Conservation (phyloP, 2,888 invertebrate species). For the Rugalucina vietnamica region DNA sequence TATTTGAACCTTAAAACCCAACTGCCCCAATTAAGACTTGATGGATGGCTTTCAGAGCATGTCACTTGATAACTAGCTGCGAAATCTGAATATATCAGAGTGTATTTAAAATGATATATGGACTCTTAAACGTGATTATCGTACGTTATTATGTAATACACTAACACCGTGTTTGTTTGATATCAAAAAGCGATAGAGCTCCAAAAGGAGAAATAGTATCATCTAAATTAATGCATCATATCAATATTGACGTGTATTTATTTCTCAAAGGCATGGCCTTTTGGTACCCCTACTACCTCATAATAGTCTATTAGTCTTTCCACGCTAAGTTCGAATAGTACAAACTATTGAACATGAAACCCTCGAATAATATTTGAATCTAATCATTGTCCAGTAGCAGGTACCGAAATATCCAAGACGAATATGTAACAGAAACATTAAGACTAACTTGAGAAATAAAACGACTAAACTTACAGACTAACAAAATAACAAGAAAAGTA, state of each 20-base stretch:
- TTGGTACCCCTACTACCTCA: neutral
- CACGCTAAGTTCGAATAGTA: neutral
- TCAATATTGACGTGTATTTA: no score
- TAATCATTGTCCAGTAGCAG: no score
- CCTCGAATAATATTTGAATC: no score
- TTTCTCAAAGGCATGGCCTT: neutral
- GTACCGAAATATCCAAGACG: no score
- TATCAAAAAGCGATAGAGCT: neutral
- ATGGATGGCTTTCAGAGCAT: neutral
- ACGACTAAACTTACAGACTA: no score
- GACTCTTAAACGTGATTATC: neutral
- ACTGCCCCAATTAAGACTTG: neutral
- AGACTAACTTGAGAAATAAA: no score
- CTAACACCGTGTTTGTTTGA: neutral
- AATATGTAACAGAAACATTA: no score
- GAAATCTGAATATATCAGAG: neutral
- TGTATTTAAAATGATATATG: neutral
- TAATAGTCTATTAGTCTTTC: neutral
- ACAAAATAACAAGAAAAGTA: no score
- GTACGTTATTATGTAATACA: neutral
- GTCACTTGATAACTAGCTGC: neutral
- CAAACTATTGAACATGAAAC: no score
- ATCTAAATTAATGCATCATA: neutral
- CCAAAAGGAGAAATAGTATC: neutral
- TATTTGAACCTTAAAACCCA: neutral